phyloP scores from a whole-genome alignment of 2,888 invertebrate species.

The Platypus cylindrus region DNA sequence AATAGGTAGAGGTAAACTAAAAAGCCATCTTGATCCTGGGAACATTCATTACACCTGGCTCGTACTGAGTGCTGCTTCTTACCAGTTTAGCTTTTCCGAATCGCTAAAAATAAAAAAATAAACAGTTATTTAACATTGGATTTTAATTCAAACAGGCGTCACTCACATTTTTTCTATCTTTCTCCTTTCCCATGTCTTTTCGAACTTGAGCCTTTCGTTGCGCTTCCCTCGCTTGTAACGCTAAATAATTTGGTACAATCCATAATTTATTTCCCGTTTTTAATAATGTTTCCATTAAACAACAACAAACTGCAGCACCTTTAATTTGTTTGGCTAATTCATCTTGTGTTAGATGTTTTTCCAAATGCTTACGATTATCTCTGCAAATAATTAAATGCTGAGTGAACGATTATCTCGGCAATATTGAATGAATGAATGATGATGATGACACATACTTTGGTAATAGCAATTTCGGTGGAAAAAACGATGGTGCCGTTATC shows the following conservation, averaged over 20 bases:
- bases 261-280: conserved; percentile 66
- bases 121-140: too few relatives aligned
- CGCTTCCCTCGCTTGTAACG: conserved; percentile 45
- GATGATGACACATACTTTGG: conserved; percentile 27
- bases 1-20: conserved; percentile 15
- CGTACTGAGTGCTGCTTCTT: conserved; percentile 33
- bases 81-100: conserved; percentile 29
- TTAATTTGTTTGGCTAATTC: conserved; percentile 48
- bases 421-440: neutral
- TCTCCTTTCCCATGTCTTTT: conserved; percentile 27
- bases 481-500: conserved; percentile 90
- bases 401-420: too few relatives aligned
- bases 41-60: conserved; percentile 28
- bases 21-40: conserved; percentile 29
- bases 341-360: conserved; percentile 26
- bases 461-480: conserved; percentile 49
- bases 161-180: conserved; percentile 30
- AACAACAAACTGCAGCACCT: conserved; percentile 79
- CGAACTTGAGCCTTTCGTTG: conserved; percentile 28
- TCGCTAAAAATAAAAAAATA: conserved; percentile 18
- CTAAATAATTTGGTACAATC: conserved; percentile 61
- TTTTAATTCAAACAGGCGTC: too few relatives aligned
- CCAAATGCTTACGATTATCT: conserved; percentile 22
- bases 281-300: conserved; percentile 72
- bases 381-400: conserved; percentile 12